A percentile compares a stretch with the other conserved stretches of the same genome.
These are phyloP conservation scores for Brachyrhaphis roseni DNA, from an alignment of 2,797 vertebrate species.

Conservation along the genomic window DNA sequence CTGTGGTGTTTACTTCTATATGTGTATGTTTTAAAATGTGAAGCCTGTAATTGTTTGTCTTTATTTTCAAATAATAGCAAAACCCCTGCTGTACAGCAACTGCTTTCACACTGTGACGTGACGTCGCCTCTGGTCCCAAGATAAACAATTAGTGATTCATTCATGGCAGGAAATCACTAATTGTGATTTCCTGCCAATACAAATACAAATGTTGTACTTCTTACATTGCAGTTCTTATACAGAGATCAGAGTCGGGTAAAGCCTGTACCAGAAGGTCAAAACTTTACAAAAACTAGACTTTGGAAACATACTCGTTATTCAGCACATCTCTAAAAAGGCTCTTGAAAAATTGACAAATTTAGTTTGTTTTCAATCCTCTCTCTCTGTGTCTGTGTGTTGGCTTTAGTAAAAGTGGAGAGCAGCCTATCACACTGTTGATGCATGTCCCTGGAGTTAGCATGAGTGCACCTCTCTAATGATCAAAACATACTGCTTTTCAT, in stretches of 20 bases:
- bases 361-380: conserved; percentile 16
- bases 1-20: neutral
- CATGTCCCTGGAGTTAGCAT: conserved; percentile 26
- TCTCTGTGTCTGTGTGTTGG: neutral
- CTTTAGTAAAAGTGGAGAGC: conserved; percentile 4
- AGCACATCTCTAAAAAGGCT: neutral
- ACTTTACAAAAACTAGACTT: neutral
- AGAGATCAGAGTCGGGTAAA: neutral
- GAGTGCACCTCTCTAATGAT: conserved; percentile 43
- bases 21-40: neutral
- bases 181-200: too few relatives aligned
- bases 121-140: neutral
- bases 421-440: conserved; percentile 3
- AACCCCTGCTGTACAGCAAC: neutral
- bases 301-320: neutral
- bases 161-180: neutral
- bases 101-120: neutral
- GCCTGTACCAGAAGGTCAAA: neutral
- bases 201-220: neutral
- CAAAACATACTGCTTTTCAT: conserved; percentile 50
- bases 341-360: neutral
- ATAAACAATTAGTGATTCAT: neutral
- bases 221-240: neutral
- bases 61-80: neutral
- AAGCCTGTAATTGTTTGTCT: neutral